Conservation (phyloP, 2,888 invertebrate genomes). For the Macropis europaea region DNA sequence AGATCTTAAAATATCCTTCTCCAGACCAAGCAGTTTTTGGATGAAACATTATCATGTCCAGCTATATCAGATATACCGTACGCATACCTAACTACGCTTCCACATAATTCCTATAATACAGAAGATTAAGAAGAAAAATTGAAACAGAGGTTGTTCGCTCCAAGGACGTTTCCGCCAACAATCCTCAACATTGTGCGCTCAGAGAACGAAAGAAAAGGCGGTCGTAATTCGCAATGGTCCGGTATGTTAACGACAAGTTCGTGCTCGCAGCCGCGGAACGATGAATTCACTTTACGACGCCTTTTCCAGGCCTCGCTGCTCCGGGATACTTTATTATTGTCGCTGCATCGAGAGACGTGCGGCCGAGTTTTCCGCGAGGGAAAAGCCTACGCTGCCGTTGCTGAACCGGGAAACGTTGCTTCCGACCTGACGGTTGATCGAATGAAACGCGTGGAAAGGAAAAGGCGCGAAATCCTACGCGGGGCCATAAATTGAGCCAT, state of each 20-base stretch:
- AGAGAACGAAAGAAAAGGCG: slow-evolving; percentile 26
- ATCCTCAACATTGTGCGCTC: too few relatives aligned
- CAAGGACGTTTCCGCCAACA: too few relatives aligned
- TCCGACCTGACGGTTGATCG: slow-evolving; percentile 24
- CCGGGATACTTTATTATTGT: slow-evolving; percentile 68
- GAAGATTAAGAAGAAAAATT: too few relatives aligned
- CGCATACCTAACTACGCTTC: too few relatives aligned
- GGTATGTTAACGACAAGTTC: slow-evolving; percentile 49
- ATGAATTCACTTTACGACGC: slow-evolving; percentile 70
- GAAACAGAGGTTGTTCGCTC: too few relatives aligned
- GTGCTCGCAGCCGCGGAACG: slow-evolving; percentile 53
- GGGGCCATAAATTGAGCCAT: slow-evolving; percentile 17
- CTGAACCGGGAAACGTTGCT: too few relatives aligned
- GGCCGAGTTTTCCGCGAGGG: slow-evolving; percentile 35
- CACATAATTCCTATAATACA: too few relatives aligned
- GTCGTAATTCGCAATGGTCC: slow-evolving; percentile 49
- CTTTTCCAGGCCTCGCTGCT: slow-evolving; percentile 62
- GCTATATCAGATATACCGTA: too few relatives aligned
- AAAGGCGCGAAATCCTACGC: not conserved
- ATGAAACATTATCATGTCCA: too few relatives aligned
- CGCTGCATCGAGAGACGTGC: slow-evolving; percentile 49
- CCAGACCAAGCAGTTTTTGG: too few relatives aligned
- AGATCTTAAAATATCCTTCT: too few relatives aligned
- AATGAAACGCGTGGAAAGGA: slow-evolving; percentile 18
- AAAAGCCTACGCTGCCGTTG: too few relatives aligned